phyloP scores from a whole-genome alignment of 2,888 invertebrate species.

The Trissoscelio sp. region DNA sequence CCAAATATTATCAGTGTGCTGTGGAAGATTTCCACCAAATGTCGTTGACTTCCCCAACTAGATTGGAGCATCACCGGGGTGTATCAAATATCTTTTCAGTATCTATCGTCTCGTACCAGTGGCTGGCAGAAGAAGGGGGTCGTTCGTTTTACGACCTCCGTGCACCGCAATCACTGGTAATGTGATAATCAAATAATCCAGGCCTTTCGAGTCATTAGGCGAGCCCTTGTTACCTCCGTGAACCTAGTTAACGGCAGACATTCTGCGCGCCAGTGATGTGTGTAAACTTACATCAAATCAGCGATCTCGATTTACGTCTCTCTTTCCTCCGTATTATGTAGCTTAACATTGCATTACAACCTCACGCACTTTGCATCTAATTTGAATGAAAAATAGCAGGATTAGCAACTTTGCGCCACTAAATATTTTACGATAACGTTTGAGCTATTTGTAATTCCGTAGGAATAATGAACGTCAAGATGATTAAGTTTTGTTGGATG shows the following conservation, averaged over 20 bases:
- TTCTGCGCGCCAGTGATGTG: conserved; percentile 66
- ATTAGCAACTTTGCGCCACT: conserved; percentile 45
- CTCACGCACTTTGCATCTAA: conserved; percentile 63
- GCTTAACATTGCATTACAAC: conserved; percentile 62
- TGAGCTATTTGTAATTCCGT: not conserved
- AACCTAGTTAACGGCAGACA: conserved; percentile 77
- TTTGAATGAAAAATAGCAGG: conserved; percentile 61
- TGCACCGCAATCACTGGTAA: conserved; percentile 81
- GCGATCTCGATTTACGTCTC: conserved; percentile 66
- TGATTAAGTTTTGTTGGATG: conserved; percentile 1
- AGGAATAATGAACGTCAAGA: conserved; percentile 10
- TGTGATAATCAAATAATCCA: conserved; percentile 83
- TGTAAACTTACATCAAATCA: conserved; percentile 69
- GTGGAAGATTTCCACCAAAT: conserved; percentile 64
- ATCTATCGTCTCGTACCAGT: conserved; percentile 65
- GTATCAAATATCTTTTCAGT: conserved; percentile 70
- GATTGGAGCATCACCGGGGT: conserved; percentile 63
- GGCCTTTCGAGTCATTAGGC: conserved; percentile 83
- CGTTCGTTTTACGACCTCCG: conserved; percentile 78
- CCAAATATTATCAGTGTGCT: conserved; percentile 61
- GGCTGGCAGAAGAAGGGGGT: conserved; percentile 64
- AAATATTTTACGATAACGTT: conserved; percentile 59
- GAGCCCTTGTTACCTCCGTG: conserved; percentile 81
- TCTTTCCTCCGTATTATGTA: conserved; percentile 56
- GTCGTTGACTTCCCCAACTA: conserved; percentile 66